These are phyloP conservation scores for Lasioglossum leucozonium DNA, from an alignment of 2,888 invertebrate genomes.

Conservation along the genomic window DNA sequence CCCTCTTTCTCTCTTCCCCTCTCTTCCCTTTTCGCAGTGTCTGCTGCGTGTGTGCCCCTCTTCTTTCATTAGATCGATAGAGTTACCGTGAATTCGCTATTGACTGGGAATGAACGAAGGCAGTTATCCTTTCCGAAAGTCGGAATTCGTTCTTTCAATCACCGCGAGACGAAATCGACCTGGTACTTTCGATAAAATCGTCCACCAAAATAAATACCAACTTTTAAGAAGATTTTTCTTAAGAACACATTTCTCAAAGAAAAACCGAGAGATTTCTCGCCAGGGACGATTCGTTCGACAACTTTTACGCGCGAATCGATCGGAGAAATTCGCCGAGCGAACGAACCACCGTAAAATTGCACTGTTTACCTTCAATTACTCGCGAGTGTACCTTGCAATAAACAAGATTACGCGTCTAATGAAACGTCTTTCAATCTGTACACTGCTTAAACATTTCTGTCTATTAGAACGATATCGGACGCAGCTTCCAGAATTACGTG, in stretches of 20 bases:
- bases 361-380: constrained; percentile 53
- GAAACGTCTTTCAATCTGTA: constrained; percentile 26
- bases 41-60: not conserved
- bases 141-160: not conserved
- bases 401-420: constrained; percentile 51
- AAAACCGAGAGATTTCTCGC: not conserved
- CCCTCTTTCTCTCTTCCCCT: not conserved
- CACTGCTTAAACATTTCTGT: not conserved
- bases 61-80: constrained; percentile 17
- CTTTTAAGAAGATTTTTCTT: not conserved
- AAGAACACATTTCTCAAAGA: not conserved
- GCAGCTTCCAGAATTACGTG: not conserved
- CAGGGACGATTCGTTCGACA: not conserved
- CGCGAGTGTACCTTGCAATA: constrained; percentile 33
- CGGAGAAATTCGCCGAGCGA: constrained; percentile 17
- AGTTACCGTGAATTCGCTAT: constrained; percentile 38
- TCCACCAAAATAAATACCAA: not conserved
- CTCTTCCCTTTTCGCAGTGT: no score
- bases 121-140: constrained; percentile 26
- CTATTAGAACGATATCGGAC: not conserved
- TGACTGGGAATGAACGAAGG: constrained; percentile 31
- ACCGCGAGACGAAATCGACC: not conserved
- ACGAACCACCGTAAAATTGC: constrained; percentile 22
- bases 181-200: not conserved
- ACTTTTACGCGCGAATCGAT: constrained; percentile 20